phyloP scores from a whole-genome alignment of 2,113 vertebrate species.

The Odontesthes bonariensis region DNA sequence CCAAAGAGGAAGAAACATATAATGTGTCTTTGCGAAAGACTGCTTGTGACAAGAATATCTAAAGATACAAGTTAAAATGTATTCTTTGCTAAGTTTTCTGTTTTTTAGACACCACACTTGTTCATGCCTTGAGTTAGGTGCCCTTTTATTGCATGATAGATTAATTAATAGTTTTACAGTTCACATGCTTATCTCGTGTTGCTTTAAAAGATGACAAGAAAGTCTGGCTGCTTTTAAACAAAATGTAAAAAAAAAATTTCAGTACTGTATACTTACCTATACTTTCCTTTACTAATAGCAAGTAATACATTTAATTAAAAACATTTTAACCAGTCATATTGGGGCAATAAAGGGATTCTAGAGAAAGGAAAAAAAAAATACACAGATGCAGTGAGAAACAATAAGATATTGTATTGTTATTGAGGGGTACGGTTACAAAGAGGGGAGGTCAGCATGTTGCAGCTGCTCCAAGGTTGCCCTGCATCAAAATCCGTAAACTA shows the following conservation, averaged over 20 bases:
- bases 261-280: background rate
- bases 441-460: background rate
- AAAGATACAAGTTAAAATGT: background rate
- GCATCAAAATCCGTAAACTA: constrained; percentile 22
- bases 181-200: too few relatives aligned
- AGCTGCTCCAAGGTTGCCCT: background rate
- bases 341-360: too few relatives aligned
- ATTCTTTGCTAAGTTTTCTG: background rate
- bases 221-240: background rate
- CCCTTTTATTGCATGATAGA: background rate
- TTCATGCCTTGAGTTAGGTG: background rate
- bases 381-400: background rate
- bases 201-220: too few relatives aligned
- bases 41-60: background rate
- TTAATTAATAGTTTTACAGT: too few relatives aligned
- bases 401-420: background rate
- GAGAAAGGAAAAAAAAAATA: background rate
- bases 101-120: background rate
- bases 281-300: background rate
- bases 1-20: background rate
- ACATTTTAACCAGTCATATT: too few relatives aligned
- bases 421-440: background rate
- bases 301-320: too few relatives aligned
- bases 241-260: background rate
- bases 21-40: background rate